Evolutionary conservation across 2,113 vertebrate genomes (phyloP).

Genomic region (Sardina pilchardus): DNA sequence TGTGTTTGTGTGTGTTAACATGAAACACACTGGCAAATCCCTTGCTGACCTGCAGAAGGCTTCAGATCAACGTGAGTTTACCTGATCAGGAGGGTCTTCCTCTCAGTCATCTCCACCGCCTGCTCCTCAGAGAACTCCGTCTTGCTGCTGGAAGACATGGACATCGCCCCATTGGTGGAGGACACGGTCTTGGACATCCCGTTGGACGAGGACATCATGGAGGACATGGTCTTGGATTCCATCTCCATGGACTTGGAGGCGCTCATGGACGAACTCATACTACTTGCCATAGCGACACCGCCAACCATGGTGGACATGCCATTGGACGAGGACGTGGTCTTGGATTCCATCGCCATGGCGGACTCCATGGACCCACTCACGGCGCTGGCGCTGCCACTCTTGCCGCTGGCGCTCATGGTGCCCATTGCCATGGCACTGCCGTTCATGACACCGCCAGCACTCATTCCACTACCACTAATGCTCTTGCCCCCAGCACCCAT

Average conservation of each 20-base stretch:
- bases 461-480: not conserved
- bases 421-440: no score
- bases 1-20: not conserved
- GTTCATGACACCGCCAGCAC: not conserved
- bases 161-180: not conserved
- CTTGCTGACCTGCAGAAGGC: not conserved
- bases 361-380: no score
- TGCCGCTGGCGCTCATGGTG: not conserved
- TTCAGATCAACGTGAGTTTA: conserved; percentile 41
- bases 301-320: no score
- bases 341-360: no score
- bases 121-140: conserved; percentile 51
- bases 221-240: no score
- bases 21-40: not conserved
- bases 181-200: not conserved
- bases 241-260: no score
- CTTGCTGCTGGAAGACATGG: conserved; percentile 25
- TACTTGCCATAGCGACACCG: not conserved
- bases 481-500: not conserved
- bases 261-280: not conserved
- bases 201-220: conserved; percentile 24
- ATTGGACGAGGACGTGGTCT: no score
- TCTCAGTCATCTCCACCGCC: conserved; percentile 66
- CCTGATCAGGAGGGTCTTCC: conserved; percentile 73
- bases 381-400: no score